Base-by-base conservation (phyloP, 1,140 invertebrate species). In the Heliothis subflexa region DNA sequence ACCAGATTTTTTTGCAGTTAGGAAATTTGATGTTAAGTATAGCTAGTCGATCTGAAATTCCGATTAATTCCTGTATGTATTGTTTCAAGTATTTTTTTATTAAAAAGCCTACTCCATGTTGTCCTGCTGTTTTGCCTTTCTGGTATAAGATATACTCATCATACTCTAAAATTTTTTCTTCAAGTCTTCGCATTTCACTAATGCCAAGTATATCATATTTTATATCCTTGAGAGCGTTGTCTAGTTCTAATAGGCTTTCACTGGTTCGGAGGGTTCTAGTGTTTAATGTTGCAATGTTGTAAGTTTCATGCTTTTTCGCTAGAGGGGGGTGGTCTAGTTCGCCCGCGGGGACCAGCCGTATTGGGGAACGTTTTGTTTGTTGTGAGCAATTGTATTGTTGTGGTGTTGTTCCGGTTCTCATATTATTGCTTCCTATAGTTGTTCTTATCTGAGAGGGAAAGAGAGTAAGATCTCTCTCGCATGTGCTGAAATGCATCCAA, bases 41-140 rank as follows among this genome's bases (percentile, higher is more conserved):
- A 52, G 79, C 83, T 52, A 84, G 2, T 82, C 83, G 74, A 14
- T 80, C 78, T 11, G 77, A 84, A 14, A 79, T 82, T 70, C 81
- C 79, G 71, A 78, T 78, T 16, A 79, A n/a, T 72, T 83, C 81
- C 40, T 76, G 68, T 55, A 55, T 71, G 13, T 71, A 14, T 10
- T 28, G 25, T n/a, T 71, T 71, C 14, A 71, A 16, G 50, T 21
- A 28, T n/a, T n/a, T 33, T 55, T 71, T 54, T n/a, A 64, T 64
- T 2, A 54, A 9, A 16, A 55, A 71, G 0, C 68, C 68, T 18
- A 71, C 50, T 40, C 70, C 52, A 25, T 33, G 47, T 7, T 59
- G 70, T 1, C 61, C 68, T 25, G 33, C 4, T 13, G 5, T 64
- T 62, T 64, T 68, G 12, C 77, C 55, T 55, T 78, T 78, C 0